Conservation (phyloP, 2,888 invertebrate genomes). For the Agriopis marginaria region DNA sequence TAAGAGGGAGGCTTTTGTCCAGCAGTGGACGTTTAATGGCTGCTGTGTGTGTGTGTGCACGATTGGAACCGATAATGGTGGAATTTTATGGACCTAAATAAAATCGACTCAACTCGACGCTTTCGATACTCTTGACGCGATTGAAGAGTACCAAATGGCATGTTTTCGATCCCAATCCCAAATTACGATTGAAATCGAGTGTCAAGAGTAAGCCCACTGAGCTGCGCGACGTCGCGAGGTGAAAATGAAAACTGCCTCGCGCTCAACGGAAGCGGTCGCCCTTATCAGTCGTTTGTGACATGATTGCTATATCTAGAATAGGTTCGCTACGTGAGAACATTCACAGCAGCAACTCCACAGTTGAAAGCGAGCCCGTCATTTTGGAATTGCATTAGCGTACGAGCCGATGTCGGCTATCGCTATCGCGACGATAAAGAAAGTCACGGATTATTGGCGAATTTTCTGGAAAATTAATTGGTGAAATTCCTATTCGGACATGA, state of each 20-base stretch:
- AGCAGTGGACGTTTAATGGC: too few species aligned
- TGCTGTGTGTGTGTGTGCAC: too few species aligned
- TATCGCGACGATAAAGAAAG: conserved; percentile 38
- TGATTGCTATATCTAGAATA: conserved; percentile 59
- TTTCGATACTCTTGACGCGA: too few species aligned
- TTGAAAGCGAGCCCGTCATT: conserved; percentile 38
- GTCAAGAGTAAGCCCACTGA: too few species aligned
- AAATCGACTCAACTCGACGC: too few species aligned
- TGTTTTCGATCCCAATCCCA: too few species aligned
- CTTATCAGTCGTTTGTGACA: conserved; percentile 78
- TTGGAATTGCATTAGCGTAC: conserved; percentile 30
- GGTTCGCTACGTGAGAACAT: conserved; percentile 67
- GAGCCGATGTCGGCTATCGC: conserved; percentile 27
- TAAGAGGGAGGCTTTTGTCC: too few species aligned
- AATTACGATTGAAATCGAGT: too few species aligned
- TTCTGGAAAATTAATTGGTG: conserved; percentile 36
- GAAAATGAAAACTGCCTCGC: conserved; percentile 59
- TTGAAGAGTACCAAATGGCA: too few species aligned
- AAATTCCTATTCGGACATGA: conserved; percentile 11
- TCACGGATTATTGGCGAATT: conserved; percentile 26
- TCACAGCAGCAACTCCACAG: conserved; percentile 44
- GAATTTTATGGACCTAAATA: too few species aligned
- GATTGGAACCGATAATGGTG: too few species aligned
- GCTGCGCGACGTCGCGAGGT: conserved; percentile 49
- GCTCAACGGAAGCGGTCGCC: conserved; percentile 73